Conservation (phyloP, 2,113 vertebrate genomes). For the Sisor rabdophorus region DNA sequence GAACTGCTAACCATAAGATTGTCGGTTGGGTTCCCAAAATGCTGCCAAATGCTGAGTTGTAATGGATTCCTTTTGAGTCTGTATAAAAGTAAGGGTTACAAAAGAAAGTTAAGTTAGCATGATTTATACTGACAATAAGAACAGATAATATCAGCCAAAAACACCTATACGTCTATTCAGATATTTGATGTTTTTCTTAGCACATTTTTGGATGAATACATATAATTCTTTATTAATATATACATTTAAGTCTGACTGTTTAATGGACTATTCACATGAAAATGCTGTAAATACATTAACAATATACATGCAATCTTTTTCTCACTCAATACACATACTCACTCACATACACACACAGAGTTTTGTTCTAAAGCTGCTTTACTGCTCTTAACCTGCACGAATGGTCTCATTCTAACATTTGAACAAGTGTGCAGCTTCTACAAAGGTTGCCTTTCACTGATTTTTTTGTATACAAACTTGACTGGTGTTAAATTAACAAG, state of each 20-base stretch:
- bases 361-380: constrained; percentile 69
- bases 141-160: too few species aligned
- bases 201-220: not conserved
- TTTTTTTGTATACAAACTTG: constrained; percentile 18
- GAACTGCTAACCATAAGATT: too few species aligned
- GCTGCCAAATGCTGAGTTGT: too few species aligned
- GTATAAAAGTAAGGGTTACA: constrained; percentile 58
- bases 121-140: constrained; percentile 51
- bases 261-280: not conserved
- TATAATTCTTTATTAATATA: not conserved
- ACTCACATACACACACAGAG: constrained; percentile 49
- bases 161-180: too few species aligned
- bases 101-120: constrained; percentile 62
- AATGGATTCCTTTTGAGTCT: not conserved
- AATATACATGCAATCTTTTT: not conserved
- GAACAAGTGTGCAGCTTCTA: constrained; percentile 14
- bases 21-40: too few species aligned
- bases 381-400: constrained; percentile 58
- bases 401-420: constrained; percentile 57
- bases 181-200: too few species aligned
- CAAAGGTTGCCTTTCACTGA: constrained; percentile 21
- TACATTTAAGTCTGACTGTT: not conserved
- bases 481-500: constrained; percentile 15
- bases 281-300: not conserved
- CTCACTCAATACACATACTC: constrained; percentile 22